Evolutionary conservation across 2,113 vertebrate genomes (phyloP).

Genomic region (Leptobrachium leishanense): DNA sequence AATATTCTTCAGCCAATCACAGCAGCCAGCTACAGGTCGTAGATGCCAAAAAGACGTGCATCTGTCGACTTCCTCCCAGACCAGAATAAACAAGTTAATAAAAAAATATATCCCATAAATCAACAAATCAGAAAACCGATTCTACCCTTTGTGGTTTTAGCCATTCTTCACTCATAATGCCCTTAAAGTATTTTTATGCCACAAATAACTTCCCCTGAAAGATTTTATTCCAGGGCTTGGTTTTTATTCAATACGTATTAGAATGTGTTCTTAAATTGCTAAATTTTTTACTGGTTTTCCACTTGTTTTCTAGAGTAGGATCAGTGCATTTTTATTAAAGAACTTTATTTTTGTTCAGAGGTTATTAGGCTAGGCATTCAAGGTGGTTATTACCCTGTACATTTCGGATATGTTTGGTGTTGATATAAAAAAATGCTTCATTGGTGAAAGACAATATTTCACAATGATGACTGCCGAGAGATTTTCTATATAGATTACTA

Average conservation of each 20-base stretch:
- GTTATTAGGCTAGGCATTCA: no score
- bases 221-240: neutral
- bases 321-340: no score
- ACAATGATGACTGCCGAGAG: no score
- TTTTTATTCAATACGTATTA: neutral
- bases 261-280: slow-evolving; percentile 20
- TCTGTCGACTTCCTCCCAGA: slow-evolving; percentile 9
- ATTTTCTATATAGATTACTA: no score
- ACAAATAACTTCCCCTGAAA: slow-evolving; percentile 20
- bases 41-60: slow-evolving; percentile 9
- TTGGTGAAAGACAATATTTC: no score
- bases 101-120: slow-evolving; percentile 19
- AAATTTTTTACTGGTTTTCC: neutral
- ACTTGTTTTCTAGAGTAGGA: no score
- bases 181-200: slow-evolving; percentile 32
- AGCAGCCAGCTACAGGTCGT: neutral
- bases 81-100: slow-evolving; percentile 31
- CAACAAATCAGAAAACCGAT: slow-evolving; percentile 18
- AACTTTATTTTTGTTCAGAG: no score
- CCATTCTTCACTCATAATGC: slow-evolving; percentile 5
- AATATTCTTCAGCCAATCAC: neutral
- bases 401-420: no score
- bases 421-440: no score
- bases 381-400: no score
- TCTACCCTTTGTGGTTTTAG: slow-evolving; percentile 38